phyloP scores from a whole-genome alignment of 2,888 invertebrate genomes.

The Seladonia tumulorum region DNA sequence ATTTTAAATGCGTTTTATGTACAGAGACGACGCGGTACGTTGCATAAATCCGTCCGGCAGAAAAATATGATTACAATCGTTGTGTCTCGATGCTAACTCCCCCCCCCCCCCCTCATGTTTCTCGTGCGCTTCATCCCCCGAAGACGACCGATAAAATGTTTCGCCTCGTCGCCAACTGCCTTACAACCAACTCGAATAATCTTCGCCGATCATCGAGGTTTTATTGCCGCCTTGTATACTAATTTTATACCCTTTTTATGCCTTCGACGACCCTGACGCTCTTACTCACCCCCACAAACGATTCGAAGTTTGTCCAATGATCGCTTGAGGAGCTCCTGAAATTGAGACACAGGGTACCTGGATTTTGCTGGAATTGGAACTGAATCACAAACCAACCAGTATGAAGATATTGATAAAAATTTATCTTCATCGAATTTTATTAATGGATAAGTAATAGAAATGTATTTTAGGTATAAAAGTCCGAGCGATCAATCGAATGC shows the following conservation, averaged over 20 bases:
- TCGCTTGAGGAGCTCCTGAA: not conserved
- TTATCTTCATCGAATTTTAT: too few relatives aligned
- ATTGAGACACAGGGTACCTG: not conserved
- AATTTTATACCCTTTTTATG: conserved; percentile 56
- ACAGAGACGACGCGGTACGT: conserved; percentile 73
- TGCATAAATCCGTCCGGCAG: conserved; percentile 74
- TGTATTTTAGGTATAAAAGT: too few relatives aligned
- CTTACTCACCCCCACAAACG: not conserved
- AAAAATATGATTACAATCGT: conserved; percentile 79
- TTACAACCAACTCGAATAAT: conserved; percentile 63
- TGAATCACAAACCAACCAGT: too few relatives aligned
- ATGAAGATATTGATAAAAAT: too few relatives aligned
- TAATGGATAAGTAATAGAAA: too few relatives aligned
- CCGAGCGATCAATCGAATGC: too few relatives aligned
- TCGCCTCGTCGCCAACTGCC: conserved; percentile 60
- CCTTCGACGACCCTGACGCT: not conserved
- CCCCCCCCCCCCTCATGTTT: not conserved
- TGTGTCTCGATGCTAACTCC: conserved; percentile 25
- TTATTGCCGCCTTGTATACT: conserved; percentile 57
- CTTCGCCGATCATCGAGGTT: conserved; percentile 67
- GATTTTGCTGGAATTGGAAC: not conserved
- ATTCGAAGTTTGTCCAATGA: not conserved
- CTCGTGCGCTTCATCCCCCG: not conserved
- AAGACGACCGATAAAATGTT: conserved; percentile 67
- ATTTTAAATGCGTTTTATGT: conserved; percentile 76